Base-by-base conservation (phyloP, 1,140 invertebrate genomes). In the Dendrolimus punctatus region DNA sequence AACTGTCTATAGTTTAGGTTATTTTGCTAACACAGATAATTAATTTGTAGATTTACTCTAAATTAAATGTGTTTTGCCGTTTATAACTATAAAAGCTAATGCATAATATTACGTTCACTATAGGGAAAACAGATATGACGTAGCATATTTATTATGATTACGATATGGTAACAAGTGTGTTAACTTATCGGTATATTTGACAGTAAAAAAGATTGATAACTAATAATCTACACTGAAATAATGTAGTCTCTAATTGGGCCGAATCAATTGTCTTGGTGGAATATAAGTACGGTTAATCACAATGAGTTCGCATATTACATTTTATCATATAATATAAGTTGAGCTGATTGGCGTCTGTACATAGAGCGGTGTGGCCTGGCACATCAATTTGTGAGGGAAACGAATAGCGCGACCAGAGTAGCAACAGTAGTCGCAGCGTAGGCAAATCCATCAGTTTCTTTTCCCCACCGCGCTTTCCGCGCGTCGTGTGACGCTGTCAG, bases 391-490 rank as follows among this genome's bases (percentile, higher is more conserved):
- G 62, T 68, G 67, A 68, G 60, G 63, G 63, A 73, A 72, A 60
- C 67, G 76, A 79, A 73, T 71, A 71, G 68, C 68, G 71, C 65
- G 74, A 72, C 62, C 64, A 71, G 67, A 69, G 64, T 59, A 64
- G 62, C 23, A 23, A 23, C 23, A 23, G 23, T 23, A 23, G 23
- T 23, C 66, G 45, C 52, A 56, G 64, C 53, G 66, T 59, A 66
- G 65, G 68, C 68, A 71, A 83, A 69, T 75, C 80, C 71, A 67
- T 70, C 64, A 67, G 61, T 72, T 57, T 55, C 62, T 68, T 76
- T 80, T 73, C 76, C 78, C 77, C 80, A 70, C 80, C 71, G 76
- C 73, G 70, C 69, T 73, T 77, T 65, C 73, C 67, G 23, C 23
- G 1, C 23, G 23, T 23, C 23, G 61, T 58, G 51, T 62, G 63